Evolutionary conservation across 2,888 invertebrate genomes (phyloP).

Genomic region (Ormyrus labotus): DNA sequence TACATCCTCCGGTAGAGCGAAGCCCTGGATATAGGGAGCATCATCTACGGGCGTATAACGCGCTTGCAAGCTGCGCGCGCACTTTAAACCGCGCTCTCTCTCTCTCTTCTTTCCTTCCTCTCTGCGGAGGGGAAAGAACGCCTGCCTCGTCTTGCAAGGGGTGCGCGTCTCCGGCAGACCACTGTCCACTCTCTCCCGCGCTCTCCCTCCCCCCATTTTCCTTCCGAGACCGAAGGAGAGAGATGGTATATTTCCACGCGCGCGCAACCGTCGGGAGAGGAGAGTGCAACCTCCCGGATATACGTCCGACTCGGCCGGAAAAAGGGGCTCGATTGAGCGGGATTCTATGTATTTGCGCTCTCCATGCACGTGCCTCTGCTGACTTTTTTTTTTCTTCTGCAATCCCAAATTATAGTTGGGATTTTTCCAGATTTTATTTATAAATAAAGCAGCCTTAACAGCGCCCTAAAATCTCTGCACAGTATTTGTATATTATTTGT

Average conservation of each 20-base stretch:
- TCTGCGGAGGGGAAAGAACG: no score
- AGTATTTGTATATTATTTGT: no score
- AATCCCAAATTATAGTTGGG: no score
- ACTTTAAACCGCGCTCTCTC: conserved; percentile 31
- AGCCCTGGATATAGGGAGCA: no score
- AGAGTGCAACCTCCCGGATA: neutral
- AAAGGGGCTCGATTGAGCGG: conserved; percentile 33
- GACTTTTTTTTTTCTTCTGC: neutral
- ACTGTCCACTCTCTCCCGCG: conserved; percentile 61
- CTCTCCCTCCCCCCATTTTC: conserved; percentile 12
- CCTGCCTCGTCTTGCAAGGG: no score
- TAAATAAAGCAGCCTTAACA: no score
- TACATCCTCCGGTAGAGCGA: no score
- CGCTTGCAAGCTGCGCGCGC: conserved; percentile 57
- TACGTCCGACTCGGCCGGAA: conserved; percentile 4
- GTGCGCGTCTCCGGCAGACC: conserved; percentile 57
- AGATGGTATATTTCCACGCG: neutral
- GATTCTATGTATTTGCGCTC: conserved; percentile 5
- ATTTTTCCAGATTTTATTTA: no score
- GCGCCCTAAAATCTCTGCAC: no score
- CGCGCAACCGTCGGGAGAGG: neutral
- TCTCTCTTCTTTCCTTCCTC: conserved; percentile 15
- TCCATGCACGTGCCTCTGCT: neutral
- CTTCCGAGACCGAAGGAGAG: neutral
- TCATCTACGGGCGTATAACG: no score